Base-by-base conservation (phyloP, 2,888 invertebrate species). In the Psylliodes chrysocephalus region DNA sequence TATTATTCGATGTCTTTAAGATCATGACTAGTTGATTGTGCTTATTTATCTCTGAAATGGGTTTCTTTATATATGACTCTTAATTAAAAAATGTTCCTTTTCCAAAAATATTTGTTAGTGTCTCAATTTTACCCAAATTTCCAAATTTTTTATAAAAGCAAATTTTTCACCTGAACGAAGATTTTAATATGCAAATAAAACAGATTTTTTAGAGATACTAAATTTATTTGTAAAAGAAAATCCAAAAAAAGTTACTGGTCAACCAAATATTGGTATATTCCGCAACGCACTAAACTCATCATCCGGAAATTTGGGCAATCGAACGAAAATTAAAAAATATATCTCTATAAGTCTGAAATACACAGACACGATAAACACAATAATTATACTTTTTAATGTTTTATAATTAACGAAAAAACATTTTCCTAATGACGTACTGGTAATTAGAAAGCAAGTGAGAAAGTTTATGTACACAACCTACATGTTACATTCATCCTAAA, bases 391-490 rank as follows among this genome's bases (percentile, higher is more conserved):
- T 12, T 42, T 59, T 28, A 64, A 52, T 57, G 47, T 64, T 55
- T 40, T 46, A 47, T 63, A 49, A 44, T 30, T 42, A 60, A 30
- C 19, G 35, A n/a, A 56, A 47, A 56, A 60, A 52, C 46, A 33
- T 46, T 35, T 14, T 22, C 47, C 55, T 55, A 55, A 47, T 56
- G 46, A 47, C 33, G 47, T 52, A 52, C 52, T 62, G 35, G 59
- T 53, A 62, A 63, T 33, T 49, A 47, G 49, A 63, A 59, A 59
- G 59, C 28, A 60, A 62, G 55, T 60, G 56, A 51, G 62, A 66
- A 56, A 64, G 35, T 68, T 57, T 70, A 71, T 71, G 51, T 72
- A 72, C 70, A 72, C 46, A 64, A 70, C 63, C 65, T 67, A 67
- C 69, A 65, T 63, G 62, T 68, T 69, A 61, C 61, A 67, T 64